These are phyloP conservation scores for Chloroclysta siterata DNA, from an alignment of 2,888 invertebrate species.

Conservation along the genomic window DNA sequence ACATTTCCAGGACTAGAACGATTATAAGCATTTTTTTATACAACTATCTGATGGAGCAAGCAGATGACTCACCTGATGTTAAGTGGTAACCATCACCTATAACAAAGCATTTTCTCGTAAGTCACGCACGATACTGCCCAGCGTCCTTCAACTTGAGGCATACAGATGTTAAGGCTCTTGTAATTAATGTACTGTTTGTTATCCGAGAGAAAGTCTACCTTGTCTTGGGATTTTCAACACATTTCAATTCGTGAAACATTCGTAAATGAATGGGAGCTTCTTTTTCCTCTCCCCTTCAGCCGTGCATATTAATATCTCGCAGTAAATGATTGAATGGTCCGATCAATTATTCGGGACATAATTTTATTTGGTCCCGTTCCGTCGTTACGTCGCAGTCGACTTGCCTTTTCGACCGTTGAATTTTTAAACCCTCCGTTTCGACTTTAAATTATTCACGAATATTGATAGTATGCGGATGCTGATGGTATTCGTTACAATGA, in stretches of 20 bases:
- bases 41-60: too few species aligned
- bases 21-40: too few species aligned
- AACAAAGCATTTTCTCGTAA: too few species aligned
- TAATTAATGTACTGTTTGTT: too few species aligned
- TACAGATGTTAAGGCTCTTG: too few species aligned
- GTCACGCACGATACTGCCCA: too few species aligned
- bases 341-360: slow-evolving; percentile 58
- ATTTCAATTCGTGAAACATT: slow-evolving; percentile 9
- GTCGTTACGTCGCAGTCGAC: slow-evolving; percentile 24
- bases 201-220: neutral
- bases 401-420: slow-evolving; percentile 38
- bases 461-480: slow-evolving; percentile 12
- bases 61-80: too few species aligned
- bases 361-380: slow-evolving; percentile 50
- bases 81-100: too few species aligned
- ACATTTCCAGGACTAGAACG: too few species aligned
- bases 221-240: too few species aligned
- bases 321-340: slow-evolving; percentile 59
- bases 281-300: slow-evolving; percentile 29
- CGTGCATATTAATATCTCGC: slow-evolving; percentile 55
- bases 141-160: too few species aligned
- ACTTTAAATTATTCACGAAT: slow-evolving; percentile 30
- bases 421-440: slow-evolving; percentile 33
- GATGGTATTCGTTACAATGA: slow-evolving; percentile 20
- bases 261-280: slow-evolving; percentile 10